Conservation (phyloP, 2,888 invertebrate genomes). For the Meiosimyza decipiens region DNA sequence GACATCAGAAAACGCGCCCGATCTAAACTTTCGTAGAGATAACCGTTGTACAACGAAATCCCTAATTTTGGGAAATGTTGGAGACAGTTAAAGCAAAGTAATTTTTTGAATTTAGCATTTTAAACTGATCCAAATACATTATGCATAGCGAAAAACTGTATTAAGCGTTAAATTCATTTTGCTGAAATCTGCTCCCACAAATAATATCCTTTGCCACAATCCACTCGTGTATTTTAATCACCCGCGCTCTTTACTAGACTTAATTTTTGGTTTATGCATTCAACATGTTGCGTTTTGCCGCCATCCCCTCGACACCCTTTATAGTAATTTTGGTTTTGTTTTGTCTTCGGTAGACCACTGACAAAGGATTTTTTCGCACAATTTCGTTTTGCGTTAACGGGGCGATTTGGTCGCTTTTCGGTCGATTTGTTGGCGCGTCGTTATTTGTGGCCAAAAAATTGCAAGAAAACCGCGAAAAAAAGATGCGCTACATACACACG, state of each 20-base stretch:
- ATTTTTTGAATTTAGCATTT: no score
- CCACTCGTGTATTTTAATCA: conserved; percentile 1
- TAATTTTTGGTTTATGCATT: conserved; percentile 26
- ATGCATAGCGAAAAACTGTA: no score
- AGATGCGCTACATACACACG: not conserved
- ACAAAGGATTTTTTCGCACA: not conserved
- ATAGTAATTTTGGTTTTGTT: not conserved
- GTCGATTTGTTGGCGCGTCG: conserved; percentile 12
- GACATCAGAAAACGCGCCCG: no score
- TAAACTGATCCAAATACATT: no score
- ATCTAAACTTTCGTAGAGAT: no score
- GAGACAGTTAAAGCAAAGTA: no score
- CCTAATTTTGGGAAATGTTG: no score
- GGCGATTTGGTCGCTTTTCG: conserved; percentile 3
- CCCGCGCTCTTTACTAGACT: not conserved
- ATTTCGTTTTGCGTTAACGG: conserved; percentile 3
- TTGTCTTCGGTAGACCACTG: not conserved
- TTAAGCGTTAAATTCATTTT: no score
- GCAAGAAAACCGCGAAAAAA: not conserved
- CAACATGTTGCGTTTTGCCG: conserved; percentile 23
- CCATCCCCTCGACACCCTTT: not conserved
- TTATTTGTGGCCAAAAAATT: conserved; percentile 17
- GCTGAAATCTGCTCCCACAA: no score
- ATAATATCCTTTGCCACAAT: no score
- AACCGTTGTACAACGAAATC: no score